Percentiles rank a stretch among this genome's conserved stretches.
These are phyloP conservation scores for Varecia variegata DNA, from an alignment of 2,797 vertebrate species.

Conservation along the genomic window DNA sequence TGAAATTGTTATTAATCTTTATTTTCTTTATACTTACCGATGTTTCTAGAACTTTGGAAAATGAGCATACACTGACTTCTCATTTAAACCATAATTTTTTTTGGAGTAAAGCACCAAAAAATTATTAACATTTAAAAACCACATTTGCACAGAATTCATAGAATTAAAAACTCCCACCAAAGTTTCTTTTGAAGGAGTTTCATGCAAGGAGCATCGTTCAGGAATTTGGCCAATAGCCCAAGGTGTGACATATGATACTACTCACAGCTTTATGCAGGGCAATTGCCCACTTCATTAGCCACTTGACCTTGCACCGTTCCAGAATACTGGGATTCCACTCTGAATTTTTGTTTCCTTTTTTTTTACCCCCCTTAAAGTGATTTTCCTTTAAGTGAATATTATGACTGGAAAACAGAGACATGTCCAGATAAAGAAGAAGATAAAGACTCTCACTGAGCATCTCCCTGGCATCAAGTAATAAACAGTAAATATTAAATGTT, in stretches of 20 bases:
- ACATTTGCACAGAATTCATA: not conserved
- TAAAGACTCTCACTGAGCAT: not conserved
- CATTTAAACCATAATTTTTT: not conserved
- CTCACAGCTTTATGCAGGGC: not conserved
- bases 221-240: not conserved
- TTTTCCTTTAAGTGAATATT: not conserved
- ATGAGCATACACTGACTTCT: not conserved
- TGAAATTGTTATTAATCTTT: not conserved
- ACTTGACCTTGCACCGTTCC: not conserved
- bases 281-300: not conserved
- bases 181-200: not conserved
- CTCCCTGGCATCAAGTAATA: not conserved
- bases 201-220: not conserved
- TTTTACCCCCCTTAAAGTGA: not conserved
- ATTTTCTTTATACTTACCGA: not conserved
- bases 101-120: not conserved
- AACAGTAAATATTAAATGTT: not conserved
- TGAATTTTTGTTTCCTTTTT: not conserved
- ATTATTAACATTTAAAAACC: conserved; percentile 7
- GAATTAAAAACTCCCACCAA: not conserved
- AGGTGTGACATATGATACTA: not conserved
- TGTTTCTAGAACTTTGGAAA: not conserved
- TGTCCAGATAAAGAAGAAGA: not conserved
- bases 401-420: not conserved
- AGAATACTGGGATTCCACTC: not conserved